A percentile compares a stretch with the other conserved stretches of the same genome.
Conservation (phyloP, 2,113 vertebrate species). For the Chaetodon trifascialis region DNA sequence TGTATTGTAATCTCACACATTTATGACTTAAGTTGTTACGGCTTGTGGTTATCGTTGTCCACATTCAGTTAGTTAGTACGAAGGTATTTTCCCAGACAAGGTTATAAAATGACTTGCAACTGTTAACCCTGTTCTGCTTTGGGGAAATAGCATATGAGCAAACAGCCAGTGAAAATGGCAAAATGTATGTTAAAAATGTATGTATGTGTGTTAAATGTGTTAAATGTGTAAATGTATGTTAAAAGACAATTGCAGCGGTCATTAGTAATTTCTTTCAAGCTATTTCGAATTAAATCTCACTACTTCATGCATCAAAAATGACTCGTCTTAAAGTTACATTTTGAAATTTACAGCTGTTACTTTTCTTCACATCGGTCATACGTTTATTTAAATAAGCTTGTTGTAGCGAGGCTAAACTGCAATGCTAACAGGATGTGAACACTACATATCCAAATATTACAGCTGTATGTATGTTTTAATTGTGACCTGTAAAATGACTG, state of each 20-base stretch:
- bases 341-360: neutral
- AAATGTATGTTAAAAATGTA: too few relatives aligned
- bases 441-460: neutral
- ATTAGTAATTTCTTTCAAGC: neutral
- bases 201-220: too few relatives aligned
- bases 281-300: too few relatives aligned
- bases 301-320: neutral
- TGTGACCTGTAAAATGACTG: neutral
- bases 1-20: too few relatives aligned
- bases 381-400: too few relatives aligned
- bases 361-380: too few relatives aligned
- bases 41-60: neutral
- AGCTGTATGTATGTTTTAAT: neutral
- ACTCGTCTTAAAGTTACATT: neutral
- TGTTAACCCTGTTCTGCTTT: neutral
- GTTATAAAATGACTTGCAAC: neutral
- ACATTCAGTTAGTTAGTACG: neutral
- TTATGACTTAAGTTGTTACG: too few relatives aligned
- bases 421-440: neutral
- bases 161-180: too few relatives aligned
- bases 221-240: too few relatives aligned
- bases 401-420: neutral
- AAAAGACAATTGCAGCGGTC: neutral
- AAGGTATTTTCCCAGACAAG: neutral
- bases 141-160: neutral